A percentile compares a stretch with the other conserved stretches of the same genome.
phyloP scores from a whole-genome alignment of 2,113 vertebrate genomes.

The Sylvicapra grimmia region DNA sequence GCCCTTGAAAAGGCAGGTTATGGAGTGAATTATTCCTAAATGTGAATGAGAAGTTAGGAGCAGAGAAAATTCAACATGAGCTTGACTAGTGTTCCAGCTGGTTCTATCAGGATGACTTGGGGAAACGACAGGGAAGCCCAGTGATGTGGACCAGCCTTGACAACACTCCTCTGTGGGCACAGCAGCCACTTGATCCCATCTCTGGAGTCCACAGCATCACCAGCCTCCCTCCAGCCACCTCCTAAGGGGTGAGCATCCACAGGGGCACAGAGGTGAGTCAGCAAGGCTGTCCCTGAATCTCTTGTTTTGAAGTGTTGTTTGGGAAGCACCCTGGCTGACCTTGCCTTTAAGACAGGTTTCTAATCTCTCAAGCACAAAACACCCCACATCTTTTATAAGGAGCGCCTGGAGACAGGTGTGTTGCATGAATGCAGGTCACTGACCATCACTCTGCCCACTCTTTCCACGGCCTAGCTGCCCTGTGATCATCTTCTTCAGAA shows the following conservation, averaged over 20 bases:
- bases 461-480: not conserved
- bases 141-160: not conserved
- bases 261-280: not conserved
- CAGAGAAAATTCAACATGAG: not conserved
- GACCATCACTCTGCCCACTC: fast-evolving
- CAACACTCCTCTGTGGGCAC: too few relatives aligned
- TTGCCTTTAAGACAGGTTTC: not conserved
- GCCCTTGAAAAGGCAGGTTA: not conserved
- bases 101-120: not conserved
- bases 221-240: not conserved
- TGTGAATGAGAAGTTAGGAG: not conserved
- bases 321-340: not conserved
- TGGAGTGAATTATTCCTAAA: not conserved
- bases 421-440: not conserved
- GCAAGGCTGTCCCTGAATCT: not conserved
- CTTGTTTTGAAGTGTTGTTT: not conserved
- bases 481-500: not conserved
- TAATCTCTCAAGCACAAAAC: not conserved
- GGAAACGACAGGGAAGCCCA: not conserved
- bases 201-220: not conserved
- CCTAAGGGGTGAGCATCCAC: not conserved
- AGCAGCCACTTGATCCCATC: fast-evolving
- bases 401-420: fast-evolving
- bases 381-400: not conserved
- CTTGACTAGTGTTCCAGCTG: fast-evolving